These are phyloP conservation scores for Cryptoleucopteryx plumbea DNA, from an alignment of 2,113 vertebrate genomes.

Conservation along the genomic window DNA sequence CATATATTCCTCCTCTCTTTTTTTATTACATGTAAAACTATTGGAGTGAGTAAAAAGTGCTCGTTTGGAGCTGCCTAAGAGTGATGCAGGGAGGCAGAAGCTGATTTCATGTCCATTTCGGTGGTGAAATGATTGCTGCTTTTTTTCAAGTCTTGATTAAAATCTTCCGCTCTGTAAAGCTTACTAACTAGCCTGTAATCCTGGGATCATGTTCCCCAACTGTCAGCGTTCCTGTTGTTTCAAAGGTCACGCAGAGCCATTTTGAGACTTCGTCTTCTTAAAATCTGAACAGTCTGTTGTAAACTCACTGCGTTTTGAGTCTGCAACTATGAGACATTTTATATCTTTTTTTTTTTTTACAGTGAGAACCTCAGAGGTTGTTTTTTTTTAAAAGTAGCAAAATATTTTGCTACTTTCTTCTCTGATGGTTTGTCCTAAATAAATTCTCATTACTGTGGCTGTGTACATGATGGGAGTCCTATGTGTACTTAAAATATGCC, in stretches of 20 bases:
- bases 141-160: neutral
- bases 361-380: neutral
- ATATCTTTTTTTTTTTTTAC: neutral
- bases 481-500: neutral
- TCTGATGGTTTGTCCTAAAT: neutral
- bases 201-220: neutral
- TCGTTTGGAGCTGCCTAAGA: neutral
- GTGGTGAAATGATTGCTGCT: neutral
- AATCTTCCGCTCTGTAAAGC: neutral
- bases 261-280: neutral
- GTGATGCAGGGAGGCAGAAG: neutral
- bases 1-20: neutral
- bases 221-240: neutral
- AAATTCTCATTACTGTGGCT: neutral
- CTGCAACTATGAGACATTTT: neutral
- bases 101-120: neutral
- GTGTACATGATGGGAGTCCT: neutral
- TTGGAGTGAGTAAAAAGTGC: conserved; percentile 28
- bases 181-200: neutral
- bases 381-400: neutral
- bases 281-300: neutral
- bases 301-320: neutral
- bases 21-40: conserved; percentile 3
- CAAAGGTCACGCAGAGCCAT: neutral
- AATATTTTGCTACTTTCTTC: neutral